Conservation (phyloP, 2,797 vertebrate genomes). For the Sebastes hopkinsi region DNA sequence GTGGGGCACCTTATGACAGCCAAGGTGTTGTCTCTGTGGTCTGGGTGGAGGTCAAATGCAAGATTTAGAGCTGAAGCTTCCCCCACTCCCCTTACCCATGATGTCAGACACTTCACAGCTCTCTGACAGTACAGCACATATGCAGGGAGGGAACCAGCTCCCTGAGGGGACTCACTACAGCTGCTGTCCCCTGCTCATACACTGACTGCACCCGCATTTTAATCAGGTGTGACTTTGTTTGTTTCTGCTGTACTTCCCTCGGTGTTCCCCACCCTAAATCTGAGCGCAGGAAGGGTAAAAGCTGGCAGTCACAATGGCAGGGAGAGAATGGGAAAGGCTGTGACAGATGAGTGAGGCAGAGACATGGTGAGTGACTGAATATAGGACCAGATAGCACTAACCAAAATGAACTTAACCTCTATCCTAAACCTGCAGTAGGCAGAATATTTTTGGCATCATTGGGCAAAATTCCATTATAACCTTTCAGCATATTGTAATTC, state of each 20-base stretch:
- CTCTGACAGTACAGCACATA: conserved; percentile 36
- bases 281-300: conserved; percentile 11
- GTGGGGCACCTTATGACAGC: conserved; percentile 50
- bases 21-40: conserved; percentile 69
- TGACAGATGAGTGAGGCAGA: neutral
- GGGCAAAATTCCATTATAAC: no score
- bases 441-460: no score
- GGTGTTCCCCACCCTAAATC: conserved; percentile 10
- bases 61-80: conserved; percentile 33
- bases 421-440: neutral
- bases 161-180: conserved; percentile 56
- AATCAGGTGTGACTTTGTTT: conserved; percentile 55
- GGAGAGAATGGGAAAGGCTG: neutral
- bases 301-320: conserved; percentile 18
- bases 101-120: conserved; percentile 55
- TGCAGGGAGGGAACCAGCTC: conserved; percentile 43
- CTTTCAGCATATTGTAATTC: no score
- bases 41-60: conserved; percentile 67
- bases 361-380: neutral
- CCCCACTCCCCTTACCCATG: conserved; percentile 15
- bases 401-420: neutral
- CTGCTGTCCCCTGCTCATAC: conserved; percentile 42
- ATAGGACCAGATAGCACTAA: neutral
- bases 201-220: conserved; percentile 24
- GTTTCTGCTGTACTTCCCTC: conserved; percentile 39